Base-by-base conservation (phyloP, 2,797 vertebrate genomes). In the Lepilemur ruficaudatus region DNA sequence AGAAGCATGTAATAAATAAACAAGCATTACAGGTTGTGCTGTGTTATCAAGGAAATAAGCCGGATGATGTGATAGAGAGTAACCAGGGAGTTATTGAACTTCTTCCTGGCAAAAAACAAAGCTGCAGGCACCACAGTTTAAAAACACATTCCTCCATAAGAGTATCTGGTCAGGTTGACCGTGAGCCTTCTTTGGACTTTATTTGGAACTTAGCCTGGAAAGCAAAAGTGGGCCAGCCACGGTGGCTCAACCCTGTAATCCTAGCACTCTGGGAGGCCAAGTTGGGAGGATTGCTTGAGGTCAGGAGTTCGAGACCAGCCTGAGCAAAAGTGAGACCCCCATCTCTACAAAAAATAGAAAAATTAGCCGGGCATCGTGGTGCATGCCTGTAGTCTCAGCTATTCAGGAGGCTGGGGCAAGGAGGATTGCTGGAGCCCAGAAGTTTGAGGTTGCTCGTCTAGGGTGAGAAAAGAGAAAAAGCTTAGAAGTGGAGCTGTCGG, bases 61-160 rank as follows among this genome's bases (percentile, higher is more conserved):
- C 76, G 9, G 23, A 48, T 28, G 59, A 46, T 48, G 55, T 72
- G 72, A 67, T 17, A 46, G 35, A 79, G 28, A 73, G 55, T 23
- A 57, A 57, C 55, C 22, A 23, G 22, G 22, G 20, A 9, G 55
- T 57, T 57, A 23, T 96, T 90, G 86, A 97, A 93, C 97, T 97
- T 97, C 89, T 80, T 92, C 91, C 92, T 97, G 96, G 85, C 88
- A 79, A 73, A 91, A 97, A 97, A 84, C 84, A 86, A 85, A 92
- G 89, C 93, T 96, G 93, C 95, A 93, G 95, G 93, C 73, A 93
- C 83, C 89, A 63, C 91, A 82, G 78, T 75, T 95, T 73, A 61
- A 96, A 75, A 94, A 69, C 65, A 67, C 79, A 38, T 96, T 96
- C 89, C 87, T 97, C 93, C 3, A 4, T 69, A 92, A 95, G 78